Evolutionary conservation across 1,140 invertebrate genomes (phyloP).

Genomic region (Philopotamus ludificatus): DNA sequence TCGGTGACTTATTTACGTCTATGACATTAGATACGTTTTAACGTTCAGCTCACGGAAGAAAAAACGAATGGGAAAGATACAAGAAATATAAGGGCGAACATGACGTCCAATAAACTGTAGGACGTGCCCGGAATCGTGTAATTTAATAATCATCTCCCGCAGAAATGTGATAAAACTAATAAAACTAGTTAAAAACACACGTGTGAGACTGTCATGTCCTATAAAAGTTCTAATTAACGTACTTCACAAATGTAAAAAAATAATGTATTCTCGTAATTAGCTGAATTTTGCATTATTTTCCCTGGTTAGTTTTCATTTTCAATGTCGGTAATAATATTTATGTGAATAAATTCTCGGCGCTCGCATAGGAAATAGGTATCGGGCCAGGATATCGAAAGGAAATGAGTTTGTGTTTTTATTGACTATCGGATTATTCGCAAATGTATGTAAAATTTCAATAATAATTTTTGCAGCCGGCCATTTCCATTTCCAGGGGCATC

Average conservation of each 20-base stretch:
- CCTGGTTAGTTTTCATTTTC: too few species aligned
- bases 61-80: slow-evolving; percentile 10
- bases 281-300: too few species aligned
- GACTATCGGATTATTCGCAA: neutral
- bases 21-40: neutral
- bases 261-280: too few species aligned
- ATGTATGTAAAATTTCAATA: neutral
- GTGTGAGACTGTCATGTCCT: neutral
- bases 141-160: slow-evolving; percentile 7
- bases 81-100: neutral
- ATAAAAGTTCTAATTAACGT: too few species aligned
- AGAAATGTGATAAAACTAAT: slow-evolving; percentile 11
- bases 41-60: slow-evolving; percentile 7
- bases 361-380: neutral
- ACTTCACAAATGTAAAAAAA: too few species aligned
- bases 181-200: neutral
- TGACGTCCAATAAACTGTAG: slow-evolving; percentile 2
- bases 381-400: neutral
- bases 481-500: neutral
- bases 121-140: neutral
- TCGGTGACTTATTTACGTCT: neutral
- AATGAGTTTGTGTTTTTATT: neutral
- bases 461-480: neutral
- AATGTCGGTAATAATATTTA: too few species aligned
- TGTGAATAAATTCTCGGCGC: too few species aligned